Percentiles rank a stretch among this genome's conserved stretches.
phyloP scores from a whole-genome alignment of 2,113 vertebrate species.

The Furnarius figulus region DNA sequence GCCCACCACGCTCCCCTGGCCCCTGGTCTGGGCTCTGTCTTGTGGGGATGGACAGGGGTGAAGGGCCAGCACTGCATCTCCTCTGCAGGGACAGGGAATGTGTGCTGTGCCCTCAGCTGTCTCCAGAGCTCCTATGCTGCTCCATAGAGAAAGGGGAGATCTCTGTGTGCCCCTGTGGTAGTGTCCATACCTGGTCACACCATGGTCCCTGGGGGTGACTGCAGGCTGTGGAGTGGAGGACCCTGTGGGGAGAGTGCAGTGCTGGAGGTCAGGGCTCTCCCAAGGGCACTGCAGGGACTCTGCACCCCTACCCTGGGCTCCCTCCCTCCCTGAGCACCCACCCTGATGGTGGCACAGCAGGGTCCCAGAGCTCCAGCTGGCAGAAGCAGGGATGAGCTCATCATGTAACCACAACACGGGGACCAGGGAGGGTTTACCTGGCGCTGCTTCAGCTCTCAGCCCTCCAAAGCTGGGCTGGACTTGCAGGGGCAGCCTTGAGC shows the following conservation, averaged over 20 bases:
- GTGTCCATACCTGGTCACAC: background rate
- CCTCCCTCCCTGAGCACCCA: background rate
- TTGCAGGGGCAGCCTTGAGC: background rate
- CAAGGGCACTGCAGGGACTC: background rate
- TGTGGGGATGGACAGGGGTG: fast-evolving
- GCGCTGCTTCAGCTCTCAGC: background rate
- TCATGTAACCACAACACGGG: fast-evolving
- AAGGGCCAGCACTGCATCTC: background rate
- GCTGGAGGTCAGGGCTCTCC: background rate
- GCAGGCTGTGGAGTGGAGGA: no score
- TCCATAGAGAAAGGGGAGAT: fast-evolving
- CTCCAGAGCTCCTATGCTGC: background rate
- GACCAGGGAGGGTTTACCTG: background rate
- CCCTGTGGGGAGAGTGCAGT: background rate
- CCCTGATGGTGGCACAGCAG: background rate
- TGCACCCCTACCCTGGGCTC: background rate
- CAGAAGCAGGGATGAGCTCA: background rate
- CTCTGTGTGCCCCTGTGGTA: background rate
- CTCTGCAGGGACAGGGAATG: background rate
- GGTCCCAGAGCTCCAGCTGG: background rate
- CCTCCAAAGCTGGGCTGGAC: background rate
- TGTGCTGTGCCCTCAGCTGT: background rate
- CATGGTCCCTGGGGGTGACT: background rate
- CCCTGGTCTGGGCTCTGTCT: background rate
- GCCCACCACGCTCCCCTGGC: fast-evolving